Percentiles rank a stretch among this genome's conserved stretches.
These are phyloP conservation scores for Polypedilum vanderplanki DNA, from an alignment of 1,140 invertebrate genomes.

Conservation along the genomic window DNA sequence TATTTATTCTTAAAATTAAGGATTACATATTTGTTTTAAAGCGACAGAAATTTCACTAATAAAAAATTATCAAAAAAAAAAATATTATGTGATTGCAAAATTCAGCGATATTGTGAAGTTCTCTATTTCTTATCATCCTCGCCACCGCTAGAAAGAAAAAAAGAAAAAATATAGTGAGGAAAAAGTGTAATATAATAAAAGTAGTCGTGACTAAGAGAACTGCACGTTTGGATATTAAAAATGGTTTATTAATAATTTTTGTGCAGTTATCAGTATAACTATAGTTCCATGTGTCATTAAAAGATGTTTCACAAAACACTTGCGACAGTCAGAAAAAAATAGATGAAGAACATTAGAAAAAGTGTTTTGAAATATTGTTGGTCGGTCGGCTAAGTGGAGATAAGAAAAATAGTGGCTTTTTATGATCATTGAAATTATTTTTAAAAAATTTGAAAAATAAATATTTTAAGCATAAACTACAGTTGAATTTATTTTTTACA, in stretches of 20 bases:
- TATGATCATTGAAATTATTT: neutral
- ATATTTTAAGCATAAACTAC: neutral
- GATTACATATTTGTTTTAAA: neutral
- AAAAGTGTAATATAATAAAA: constrained; percentile 1
- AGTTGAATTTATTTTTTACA: too few relatives aligned
- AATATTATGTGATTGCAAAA: neutral
- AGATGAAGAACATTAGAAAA: neutral
- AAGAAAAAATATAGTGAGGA: too few relatives aligned
- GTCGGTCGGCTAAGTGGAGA: neutral
- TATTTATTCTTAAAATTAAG: neutral
- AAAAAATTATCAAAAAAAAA: neutral
- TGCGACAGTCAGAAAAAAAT: neutral
- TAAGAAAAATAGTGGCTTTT: neutral
- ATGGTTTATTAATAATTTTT: constrained; percentile 1
- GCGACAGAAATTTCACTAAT: neutral
- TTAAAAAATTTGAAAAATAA: neutral
- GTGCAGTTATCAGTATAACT: constrained; percentile 8
- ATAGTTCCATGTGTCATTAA: constrained; percentile 14
- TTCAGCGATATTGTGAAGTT: constrained; percentile 10
- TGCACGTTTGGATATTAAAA: constrained; percentile 22
- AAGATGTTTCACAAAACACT: constrained; percentile 26
- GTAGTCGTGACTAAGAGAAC: constrained; percentile 1
- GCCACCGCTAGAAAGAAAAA: too few relatives aligned
- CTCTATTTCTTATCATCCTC: neutral
- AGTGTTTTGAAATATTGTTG: neutral